These are phyloP conservation scores for Meandrina meandrites DNA, from an alignment of 92 coral and sea anemone genomes.

Conservation along the genomic window DNA sequence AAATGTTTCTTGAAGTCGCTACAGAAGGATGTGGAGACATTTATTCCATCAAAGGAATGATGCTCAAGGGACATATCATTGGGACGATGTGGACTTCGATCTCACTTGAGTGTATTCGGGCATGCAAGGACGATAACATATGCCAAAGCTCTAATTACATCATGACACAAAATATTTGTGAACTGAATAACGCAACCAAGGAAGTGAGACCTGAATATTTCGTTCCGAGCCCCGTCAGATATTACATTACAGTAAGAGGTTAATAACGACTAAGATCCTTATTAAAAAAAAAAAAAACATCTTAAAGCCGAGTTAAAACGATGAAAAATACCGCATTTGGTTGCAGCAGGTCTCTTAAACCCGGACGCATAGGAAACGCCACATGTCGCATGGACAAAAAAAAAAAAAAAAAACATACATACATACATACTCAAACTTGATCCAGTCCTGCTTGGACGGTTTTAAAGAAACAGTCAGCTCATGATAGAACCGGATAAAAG, in stretches of 20 bases:
- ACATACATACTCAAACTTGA: too few relatives aligned
- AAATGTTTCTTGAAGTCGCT: neutral
- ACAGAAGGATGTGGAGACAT: neutral
- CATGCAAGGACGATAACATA: neutral
- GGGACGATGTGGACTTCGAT: neutral
- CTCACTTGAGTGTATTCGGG: neutral
- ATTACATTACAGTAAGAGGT: neutral
- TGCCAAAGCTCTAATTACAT: conserved; percentile 4
- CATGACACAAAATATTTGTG: neutral
- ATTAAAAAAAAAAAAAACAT: too few relatives aligned
- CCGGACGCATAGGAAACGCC: too few relatives aligned
- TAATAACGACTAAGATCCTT: neutral
- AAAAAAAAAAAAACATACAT: too few relatives aligned
- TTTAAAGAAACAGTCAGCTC: too few relatives aligned
- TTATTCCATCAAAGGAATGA: neutral
- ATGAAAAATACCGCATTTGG: too few relatives aligned
- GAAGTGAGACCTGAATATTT: neutral
- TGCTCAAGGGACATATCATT: neutral
- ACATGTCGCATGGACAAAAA: too few relatives aligned
- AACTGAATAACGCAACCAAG: neutral
- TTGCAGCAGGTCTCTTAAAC: too few relatives aligned
- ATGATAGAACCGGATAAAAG: too few relatives aligned
- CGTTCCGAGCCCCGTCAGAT: neutral
- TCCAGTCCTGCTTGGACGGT: too few relatives aligned
- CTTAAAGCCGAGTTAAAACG: too few relatives aligned